Evolutionary conservation across 2,888 invertebrate genomes (phyloP).

Genomic region (Cristatella mucedo): DNA sequence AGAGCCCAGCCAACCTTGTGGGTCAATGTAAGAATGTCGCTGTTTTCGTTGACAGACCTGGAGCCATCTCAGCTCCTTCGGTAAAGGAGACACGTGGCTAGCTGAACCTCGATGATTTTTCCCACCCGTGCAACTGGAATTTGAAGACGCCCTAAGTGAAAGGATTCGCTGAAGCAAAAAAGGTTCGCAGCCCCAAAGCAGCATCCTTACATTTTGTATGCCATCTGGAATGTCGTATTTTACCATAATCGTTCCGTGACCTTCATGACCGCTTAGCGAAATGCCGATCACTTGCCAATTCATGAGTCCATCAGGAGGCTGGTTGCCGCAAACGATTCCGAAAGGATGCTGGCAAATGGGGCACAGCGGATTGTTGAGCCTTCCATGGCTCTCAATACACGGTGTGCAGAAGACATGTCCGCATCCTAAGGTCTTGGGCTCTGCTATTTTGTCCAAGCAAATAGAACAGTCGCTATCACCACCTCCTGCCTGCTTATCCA

Average conservation of each 20-base stretch:
- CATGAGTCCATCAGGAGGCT: slow-evolving; percentile 15
- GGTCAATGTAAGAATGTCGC: too few relatives aligned
- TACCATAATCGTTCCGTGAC: slow-evolving; percentile 14
- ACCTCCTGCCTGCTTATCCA: too few relatives aligned
- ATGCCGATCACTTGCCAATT: background rate
- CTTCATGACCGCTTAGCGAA: slow-evolving; percentile 13
- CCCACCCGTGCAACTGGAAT: too few relatives aligned
- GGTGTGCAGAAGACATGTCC: slow-evolving; percentile 4
- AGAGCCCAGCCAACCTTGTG: too few relatives aligned
- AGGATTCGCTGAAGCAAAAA: too few relatives aligned
- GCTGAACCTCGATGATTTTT: too few relatives aligned
- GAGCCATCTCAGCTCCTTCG: too few relatives aligned
- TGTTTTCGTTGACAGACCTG: too few relatives aligned
- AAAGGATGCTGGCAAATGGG: slow-evolving; percentile 39
- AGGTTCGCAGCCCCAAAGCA: too few relatives aligned
- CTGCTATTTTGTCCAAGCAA: slow-evolving; percentile 5
- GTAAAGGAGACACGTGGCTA: too few relatives aligned
- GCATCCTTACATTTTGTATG: slow-evolving; percentile 19
- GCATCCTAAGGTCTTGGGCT: background rate
- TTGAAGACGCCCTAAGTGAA: too few relatives aligned
- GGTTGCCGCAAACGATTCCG: slow-evolving; percentile 16
- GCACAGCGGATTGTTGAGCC: too few relatives aligned
- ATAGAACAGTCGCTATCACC: slow-evolving; percentile 11
- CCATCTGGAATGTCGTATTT: slow-evolving; percentile 17
- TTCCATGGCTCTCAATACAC: slow-evolving; percentile 5